A percentile compares a stretch with the other conserved stretches of the same genome.
These are phyloP conservation scores for Cryptoblepharus egeriae DNA, from an alignment of 2,797 vertebrate genomes.

Conservation along the genomic window DNA sequence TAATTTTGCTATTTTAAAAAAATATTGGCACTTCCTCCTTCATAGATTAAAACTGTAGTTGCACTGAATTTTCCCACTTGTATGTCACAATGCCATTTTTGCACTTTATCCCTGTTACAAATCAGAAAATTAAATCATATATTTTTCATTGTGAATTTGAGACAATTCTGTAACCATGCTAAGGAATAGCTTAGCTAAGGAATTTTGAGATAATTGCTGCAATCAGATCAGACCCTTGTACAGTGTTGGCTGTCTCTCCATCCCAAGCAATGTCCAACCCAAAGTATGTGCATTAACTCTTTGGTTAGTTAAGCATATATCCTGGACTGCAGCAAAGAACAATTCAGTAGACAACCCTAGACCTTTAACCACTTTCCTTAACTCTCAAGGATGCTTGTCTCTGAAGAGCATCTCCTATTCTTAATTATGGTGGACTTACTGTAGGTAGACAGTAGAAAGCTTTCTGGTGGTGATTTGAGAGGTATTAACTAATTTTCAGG, in stretches of 20 bases:
- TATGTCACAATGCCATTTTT: constrained; percentile 23
- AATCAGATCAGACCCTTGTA: background rate
- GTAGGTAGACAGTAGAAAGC: background rate
- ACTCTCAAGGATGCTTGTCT: background rate
- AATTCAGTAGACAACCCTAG: background rate
- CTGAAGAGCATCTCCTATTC: background rate
- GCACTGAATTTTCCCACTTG: constrained; percentile 38
- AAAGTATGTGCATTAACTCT: background rate
- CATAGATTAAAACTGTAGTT: background rate
- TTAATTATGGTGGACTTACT: background rate
- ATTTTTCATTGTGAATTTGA: background rate
- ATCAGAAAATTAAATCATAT: background rate
- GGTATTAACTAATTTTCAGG: background rate
- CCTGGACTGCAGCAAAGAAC: background rate
- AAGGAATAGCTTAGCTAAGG: background rate
- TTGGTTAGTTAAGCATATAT: background rate
- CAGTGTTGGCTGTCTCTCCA: background rate
- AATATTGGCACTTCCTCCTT: background rate
- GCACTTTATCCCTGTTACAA: background rate
- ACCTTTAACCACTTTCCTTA: background rate
- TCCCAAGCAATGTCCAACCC: background rate
- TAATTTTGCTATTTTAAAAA: background rate
- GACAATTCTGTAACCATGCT: background rate
- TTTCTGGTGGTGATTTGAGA: background rate
- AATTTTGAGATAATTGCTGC: background rate